A percentile compares a stretch with the other conserved stretches of the same genome.
Conservation (phyloP, 2,888 invertebrate genomes). For the Ichneumoninae sp. region DNA sequence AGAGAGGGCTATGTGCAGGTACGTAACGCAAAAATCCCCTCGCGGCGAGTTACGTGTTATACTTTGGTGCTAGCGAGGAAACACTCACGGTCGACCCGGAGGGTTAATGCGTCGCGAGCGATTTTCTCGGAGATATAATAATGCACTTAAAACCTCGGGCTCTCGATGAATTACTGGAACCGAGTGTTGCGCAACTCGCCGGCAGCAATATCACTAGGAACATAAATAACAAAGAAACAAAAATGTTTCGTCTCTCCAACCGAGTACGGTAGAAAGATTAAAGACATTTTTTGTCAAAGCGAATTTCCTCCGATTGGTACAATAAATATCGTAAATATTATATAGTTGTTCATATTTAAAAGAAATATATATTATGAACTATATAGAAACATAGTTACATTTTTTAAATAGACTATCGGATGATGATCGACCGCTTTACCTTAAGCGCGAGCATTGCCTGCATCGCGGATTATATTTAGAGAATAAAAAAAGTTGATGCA, state of each 20-base stretch:
- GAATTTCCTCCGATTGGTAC: neutral
- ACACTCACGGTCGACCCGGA: neutral
- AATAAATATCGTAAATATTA: too few species aligned
- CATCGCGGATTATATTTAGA: neutral
- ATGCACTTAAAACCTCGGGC: neutral
- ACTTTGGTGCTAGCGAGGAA: neutral
- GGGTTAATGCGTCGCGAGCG: slow-evolving; percentile 8
- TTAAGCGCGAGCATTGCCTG: neutral
- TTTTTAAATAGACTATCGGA: neutral
- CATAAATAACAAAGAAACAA: neutral
- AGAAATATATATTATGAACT: too few species aligned
- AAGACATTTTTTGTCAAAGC: too few species aligned
- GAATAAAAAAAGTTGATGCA: neutral
- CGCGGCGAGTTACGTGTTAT: neutral
- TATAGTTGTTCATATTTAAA: too few species aligned
- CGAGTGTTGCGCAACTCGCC: slow-evolving; percentile 5
- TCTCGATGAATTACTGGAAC: slow-evolving; percentile 1
- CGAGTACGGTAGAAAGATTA: too few species aligned
- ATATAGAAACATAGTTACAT: neutral
- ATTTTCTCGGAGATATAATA: slow-evolving; percentile 21
- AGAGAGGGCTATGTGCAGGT: neutral
- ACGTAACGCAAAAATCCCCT: neutral
- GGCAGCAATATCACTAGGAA: neutral
- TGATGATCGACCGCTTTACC: neutral
- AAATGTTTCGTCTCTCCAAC: neutral